Conservation (phyloP, 2,797 vertebrate genomes). For the Schizothorax lantsangensis region DNA sequence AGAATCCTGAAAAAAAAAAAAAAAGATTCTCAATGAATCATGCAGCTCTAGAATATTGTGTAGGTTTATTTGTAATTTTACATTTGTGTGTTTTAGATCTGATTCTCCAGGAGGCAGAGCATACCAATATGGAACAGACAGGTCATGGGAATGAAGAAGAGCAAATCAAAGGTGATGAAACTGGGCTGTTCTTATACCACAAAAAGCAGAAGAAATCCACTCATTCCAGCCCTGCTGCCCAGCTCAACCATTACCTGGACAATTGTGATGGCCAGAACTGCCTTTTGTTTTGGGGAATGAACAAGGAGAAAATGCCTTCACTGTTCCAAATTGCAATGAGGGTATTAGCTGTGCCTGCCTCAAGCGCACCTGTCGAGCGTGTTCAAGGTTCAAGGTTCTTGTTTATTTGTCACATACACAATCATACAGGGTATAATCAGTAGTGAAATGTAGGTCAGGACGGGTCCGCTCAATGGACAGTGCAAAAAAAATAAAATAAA, state of each 20-base stretch:
- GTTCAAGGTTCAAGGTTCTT: too few relatives aligned
- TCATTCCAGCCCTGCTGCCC: slow-evolving; percentile 23
- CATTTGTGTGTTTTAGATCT: slow-evolving; percentile 19
- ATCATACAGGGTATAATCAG: too few relatives aligned
- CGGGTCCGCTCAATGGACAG: too few relatives aligned
- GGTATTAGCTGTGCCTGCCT: slow-evolving; percentile 19
- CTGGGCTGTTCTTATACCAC: too few relatives aligned
- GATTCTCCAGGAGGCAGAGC: too few relatives aligned
- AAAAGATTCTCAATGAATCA: too few relatives aligned
- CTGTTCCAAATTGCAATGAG: not conserved
- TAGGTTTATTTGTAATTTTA: slow-evolving; percentile 26
- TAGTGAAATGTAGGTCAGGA: too few relatives aligned
- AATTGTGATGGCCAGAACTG: slow-evolving; percentile 10
- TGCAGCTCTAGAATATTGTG: too few relatives aligned
- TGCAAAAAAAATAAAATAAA: too few relatives aligned
- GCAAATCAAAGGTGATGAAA: not conserved
- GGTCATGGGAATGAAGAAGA: not conserved
- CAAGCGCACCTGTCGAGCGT: slow-evolving; percentile 1
- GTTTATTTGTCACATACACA: too few relatives aligned
- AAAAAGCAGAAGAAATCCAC: too few relatives aligned
- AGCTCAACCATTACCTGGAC: slow-evolving; percentile 20
- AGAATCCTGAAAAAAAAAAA: too few relatives aligned
- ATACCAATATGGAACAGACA: not conserved
- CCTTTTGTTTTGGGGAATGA: slow-evolving; percentile 16
- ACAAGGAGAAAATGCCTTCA: slow-evolving; percentile 8